These are phyloP conservation scores for Trididemnum clinides DNA, from an alignment of 23 tunicate genomes.

Conservation along the genomic window DNA sequence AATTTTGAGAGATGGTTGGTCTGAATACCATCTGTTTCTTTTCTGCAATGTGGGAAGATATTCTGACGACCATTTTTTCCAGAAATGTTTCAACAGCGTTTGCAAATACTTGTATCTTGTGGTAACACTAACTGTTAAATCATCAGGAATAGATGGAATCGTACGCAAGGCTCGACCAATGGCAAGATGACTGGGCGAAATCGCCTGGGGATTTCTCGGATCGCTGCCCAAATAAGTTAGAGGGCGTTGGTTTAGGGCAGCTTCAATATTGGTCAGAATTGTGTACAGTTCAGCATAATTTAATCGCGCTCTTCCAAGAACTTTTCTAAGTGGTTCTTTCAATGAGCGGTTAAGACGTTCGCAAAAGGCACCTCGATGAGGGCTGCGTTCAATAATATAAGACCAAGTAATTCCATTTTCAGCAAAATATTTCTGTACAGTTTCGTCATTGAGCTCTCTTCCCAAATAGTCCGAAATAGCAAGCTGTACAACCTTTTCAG, in stretches of 20 bases:
- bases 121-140: no score
- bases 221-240: constrained; percentile 19
- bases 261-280: not conserved
- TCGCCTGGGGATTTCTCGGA: not conserved
- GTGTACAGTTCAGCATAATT: constrained; percentile 5
- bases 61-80: no score
- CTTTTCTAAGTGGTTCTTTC: constrained; percentile 8
- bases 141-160: not conserved
- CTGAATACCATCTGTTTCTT: no score
- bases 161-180: not conserved
- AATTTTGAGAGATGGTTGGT: no score
- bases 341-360: not conserved
- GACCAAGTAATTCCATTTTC: constrained; percentile 10
- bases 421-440: not conserved
- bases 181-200: constrained; percentile 3
- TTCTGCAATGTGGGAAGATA: no score
- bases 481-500: not conserved
- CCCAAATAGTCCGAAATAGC: constrained; percentile 16
- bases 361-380: not conserved
- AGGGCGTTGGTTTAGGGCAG: not conserved
- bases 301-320: not conserved
- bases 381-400: not conserved
- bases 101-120: no score
- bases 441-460: not conserved
- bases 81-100: no score